Conservation (phyloP, 1,140 invertebrate genomes). For the Pygmarrhopalites habei region DNA sequence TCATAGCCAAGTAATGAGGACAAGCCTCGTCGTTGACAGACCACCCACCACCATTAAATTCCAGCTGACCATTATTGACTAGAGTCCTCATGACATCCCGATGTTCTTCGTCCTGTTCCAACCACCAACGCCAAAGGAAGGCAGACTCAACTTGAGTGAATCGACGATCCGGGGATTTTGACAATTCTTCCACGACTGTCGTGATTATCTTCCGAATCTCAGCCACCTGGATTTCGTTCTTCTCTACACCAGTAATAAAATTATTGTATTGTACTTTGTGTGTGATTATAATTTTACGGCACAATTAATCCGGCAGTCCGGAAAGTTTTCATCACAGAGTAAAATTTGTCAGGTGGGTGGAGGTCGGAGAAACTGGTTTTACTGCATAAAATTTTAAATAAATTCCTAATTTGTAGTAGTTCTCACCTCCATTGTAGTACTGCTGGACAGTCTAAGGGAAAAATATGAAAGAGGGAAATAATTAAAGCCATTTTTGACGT, state of each 20-base stretch:
- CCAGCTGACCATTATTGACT: constrained; percentile 67
- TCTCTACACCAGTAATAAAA: constrained; percentile 47
- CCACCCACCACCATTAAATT: constrained; percentile 74
- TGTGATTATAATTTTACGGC: too few relatives aligned
- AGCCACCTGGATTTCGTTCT: constrained; percentile 61
- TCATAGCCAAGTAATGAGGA: constrained; percentile 83
- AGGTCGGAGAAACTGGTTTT: not conserved
- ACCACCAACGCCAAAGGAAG: constrained; percentile 91
- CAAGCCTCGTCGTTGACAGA: constrained; percentile 83
- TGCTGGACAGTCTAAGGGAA: constrained; percentile 90
- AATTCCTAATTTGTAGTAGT: too few relatives aligned
- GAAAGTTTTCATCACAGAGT: not conserved
- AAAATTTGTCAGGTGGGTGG: not conserved
- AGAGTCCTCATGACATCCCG: constrained; percentile 53
- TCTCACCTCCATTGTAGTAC: constrained; percentile 75
- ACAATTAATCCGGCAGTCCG: too few relatives aligned
- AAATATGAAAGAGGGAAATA: too few relatives aligned
- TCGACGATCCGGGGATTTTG: constrained; percentile 56
- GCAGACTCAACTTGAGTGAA: constrained; percentile 68
- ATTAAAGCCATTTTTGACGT: too few relatives aligned
- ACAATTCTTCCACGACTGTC: constrained; percentile 70
- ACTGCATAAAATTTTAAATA: too few relatives aligned
- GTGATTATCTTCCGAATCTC: constrained; percentile 87
- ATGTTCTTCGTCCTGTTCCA: constrained; percentile 57
- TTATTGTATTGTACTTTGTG: too few relatives aligned